Evolutionary conservation across 2,888 invertebrate species (phyloP).

Genomic region (Tetragonisca angustula): DNA sequence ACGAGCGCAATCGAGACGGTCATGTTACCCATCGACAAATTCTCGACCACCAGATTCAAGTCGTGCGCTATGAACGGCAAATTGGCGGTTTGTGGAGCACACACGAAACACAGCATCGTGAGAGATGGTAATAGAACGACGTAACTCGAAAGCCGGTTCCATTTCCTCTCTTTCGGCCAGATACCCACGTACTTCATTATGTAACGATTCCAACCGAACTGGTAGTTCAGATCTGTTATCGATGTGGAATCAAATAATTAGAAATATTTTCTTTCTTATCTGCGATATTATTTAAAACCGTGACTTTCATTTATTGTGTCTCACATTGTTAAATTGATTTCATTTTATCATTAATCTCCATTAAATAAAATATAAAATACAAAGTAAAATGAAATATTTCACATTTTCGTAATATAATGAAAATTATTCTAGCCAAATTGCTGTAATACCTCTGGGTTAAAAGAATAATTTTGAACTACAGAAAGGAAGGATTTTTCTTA

Average conservation of each 20-base stretch:
- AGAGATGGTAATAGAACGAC: conserved; percentile 22
- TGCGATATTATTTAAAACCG: background rate
- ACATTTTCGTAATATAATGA: too few species aligned
- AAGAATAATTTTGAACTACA: too few species aligned
- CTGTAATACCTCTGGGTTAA: too few species aligned
- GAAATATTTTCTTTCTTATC: too few species aligned
- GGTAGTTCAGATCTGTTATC: conserved; percentile 49
- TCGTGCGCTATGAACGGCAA: conserved; percentile 56
- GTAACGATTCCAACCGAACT: conserved; percentile 70
- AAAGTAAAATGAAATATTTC: too few species aligned
- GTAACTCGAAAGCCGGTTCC: conserved; percentile 48
- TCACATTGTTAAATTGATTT: too few species aligned
- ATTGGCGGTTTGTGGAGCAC: conserved; percentile 51
- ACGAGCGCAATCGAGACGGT: conserved; percentile 46
- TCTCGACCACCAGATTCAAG: conserved; percentile 68
- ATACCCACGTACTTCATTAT: conserved; percentile 68
- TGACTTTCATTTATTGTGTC: too few species aligned
- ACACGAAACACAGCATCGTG: conserved; percentile 47
- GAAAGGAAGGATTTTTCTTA: too few species aligned
- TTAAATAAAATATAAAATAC: too few species aligned
- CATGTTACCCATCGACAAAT: conserved; percentile 64
- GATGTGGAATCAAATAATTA: background rate
- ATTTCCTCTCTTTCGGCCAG: conserved; percentile 68
- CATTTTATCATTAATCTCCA: too few species aligned
- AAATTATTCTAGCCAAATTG: too few species aligned